A percentile compares a stretch with the other conserved stretches of the same genome.
phyloP scores from a whole-genome alignment of 2,888 invertebrate genomes.

The Drosophila histrio region DNA sequence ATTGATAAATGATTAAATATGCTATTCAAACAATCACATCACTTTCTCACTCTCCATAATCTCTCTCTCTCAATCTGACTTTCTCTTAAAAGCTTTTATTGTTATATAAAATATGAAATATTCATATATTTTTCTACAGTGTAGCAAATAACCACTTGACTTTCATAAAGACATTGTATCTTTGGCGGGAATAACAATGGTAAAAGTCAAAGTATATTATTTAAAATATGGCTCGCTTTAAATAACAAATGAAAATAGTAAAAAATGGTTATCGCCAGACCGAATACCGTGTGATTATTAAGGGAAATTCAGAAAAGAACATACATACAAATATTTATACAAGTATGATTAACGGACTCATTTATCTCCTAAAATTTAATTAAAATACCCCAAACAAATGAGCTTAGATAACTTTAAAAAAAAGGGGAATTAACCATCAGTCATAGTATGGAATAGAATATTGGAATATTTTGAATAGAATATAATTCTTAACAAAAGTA shows the following conservation, averaged over 20 bases:
- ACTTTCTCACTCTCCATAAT: not conserved
- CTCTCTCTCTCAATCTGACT: not conserved
- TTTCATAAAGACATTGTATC: constrained; percentile 15
- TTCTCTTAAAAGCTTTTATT: not conserved
- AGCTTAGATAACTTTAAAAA: not conserved
- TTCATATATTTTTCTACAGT: constrained; percentile 2
- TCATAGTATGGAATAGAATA: not conserved
- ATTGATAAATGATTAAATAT: not conserved
- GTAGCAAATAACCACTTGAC: constrained; percentile 3
- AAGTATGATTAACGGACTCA: constrained; percentile 2
- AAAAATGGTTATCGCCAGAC: constrained; percentile 32
- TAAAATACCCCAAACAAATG: not conserved
- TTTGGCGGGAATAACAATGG: constrained; percentile 29
- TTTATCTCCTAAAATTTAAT: not conserved
- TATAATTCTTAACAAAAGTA: not conserved
- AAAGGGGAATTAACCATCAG: not conserved
- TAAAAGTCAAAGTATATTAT: constrained; percentile 32
- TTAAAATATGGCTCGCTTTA: constrained; percentile 47
- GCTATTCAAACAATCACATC: not conserved
- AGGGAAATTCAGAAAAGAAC: not conserved
- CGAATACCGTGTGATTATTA: constrained; percentile 10
- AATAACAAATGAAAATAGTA: constrained; percentile 10
- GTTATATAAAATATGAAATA: not conserved
- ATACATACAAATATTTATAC: constrained; percentile 8
- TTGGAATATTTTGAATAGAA: not conserved